Conservation (phyloP, 2,797 vertebrate species). For the Pogoniulus pusillus region DNA sequence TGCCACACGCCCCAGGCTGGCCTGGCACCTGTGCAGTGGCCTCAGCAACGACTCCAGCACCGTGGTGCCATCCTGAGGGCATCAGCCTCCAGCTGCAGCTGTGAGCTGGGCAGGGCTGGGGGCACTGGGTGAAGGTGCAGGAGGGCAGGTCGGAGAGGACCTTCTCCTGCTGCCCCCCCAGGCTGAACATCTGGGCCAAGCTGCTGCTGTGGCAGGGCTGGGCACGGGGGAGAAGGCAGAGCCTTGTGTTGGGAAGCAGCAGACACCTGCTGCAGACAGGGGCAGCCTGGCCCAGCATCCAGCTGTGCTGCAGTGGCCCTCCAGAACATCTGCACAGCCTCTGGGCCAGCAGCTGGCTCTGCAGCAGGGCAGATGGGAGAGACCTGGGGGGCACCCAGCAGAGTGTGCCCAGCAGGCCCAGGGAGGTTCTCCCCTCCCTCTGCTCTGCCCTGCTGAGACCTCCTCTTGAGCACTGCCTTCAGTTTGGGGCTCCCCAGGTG, state of each 20-base stretch:
- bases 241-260: not conserved
- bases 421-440: too few relatives aligned
- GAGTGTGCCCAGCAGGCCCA: too few relatives aligned
- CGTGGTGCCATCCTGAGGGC: not conserved
- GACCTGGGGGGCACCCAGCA: too few relatives aligned
- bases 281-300: not conserved
- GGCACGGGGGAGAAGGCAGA: not conserved
- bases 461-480: too few relatives aligned
- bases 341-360: not conserved
- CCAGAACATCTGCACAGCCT: not conserved
- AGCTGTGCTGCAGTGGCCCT: not conserved
- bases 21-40: not conserved
- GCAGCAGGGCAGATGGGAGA: fast-evolving
- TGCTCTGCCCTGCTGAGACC: too few relatives aligned
- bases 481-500: too few relatives aligned
- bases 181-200: not conserved
- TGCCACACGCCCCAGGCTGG: not conserved
- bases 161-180: not conserved
- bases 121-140: not conserved
- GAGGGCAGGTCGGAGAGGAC: not conserved
- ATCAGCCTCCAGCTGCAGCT: not conserved
- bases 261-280: not conserved
- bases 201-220: not conserved
- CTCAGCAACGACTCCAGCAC: not conserved
- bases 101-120: not conserved